phyloP scores from a whole-genome alignment of 2,888 invertebrate genomes.

The Frankliniella intonsa region DNA sequence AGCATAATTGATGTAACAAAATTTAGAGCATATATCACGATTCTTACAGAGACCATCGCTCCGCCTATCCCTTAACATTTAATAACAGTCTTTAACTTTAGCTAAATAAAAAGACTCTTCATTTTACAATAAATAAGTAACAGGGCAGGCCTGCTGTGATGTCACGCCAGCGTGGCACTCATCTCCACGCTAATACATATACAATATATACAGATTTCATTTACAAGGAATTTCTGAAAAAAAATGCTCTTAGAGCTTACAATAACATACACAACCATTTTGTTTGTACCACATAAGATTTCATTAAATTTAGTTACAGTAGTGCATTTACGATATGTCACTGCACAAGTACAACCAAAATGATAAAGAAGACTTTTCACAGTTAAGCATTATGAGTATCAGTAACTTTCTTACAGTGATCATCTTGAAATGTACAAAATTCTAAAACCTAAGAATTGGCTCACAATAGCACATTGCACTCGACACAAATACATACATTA shows the following conservation, averaged over 20 bases:
- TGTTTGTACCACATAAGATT: constrained; percentile 20
- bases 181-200: constrained; percentile 9
- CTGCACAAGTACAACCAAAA: constrained; percentile 25
- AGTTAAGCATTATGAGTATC: neutral
- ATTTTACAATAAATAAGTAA: constrained; percentile 19
- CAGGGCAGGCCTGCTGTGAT: constrained; percentile 25
- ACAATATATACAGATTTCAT: neutral
- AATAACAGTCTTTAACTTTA: constrained; percentile 22
- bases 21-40: constrained; percentile 18
- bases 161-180: constrained; percentile 25
- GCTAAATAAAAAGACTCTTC: constrained; percentile 27
- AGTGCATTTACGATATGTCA: constrained; percentile 23
- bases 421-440: constrained; percentile 9
- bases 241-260: constrained; percentile 9
- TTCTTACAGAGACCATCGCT: neutral
- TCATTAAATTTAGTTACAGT: neutral
- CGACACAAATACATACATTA: constrained; percentile 19
- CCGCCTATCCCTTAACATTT: constrained; percentile 17
- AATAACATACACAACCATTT: constrained; percentile 23
- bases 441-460: constrained; percentile 8
- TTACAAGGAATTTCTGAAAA: constrained; percentile 7
- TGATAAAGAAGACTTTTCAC: neutral
- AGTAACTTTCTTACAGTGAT: constrained; percentile 2
- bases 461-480: constrained; percentile 25
- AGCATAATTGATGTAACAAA: constrained; percentile 21